Percentiles rank a stretch among this genome's conserved stretches.
phyloP scores from a whole-genome alignment of 2,888 invertebrate species.

The Ganaspis brasiliensis region DNA sequence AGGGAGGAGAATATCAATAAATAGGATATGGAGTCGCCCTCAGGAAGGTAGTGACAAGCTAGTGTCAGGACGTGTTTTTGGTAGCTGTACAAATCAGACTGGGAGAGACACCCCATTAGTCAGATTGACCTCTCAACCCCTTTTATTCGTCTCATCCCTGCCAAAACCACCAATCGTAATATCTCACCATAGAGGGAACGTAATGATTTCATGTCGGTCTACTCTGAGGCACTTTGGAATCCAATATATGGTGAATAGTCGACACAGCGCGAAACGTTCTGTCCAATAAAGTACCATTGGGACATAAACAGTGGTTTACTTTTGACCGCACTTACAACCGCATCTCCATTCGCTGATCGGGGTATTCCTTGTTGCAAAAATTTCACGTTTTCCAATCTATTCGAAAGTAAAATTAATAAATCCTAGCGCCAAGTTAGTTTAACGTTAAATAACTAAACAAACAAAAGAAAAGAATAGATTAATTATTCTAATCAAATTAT shows the following conservation, averaged over 20 bases:
- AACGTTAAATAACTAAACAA: no score
- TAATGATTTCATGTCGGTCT: conserved; percentile 32
- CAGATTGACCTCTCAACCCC: conserved; percentile 32
- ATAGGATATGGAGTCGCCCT: no score
- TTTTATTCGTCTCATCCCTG: conserved; percentile 40
- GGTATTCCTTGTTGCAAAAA: no score
- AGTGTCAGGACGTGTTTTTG: conserved; percentile 39
- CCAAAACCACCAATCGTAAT: conserved; percentile 35
- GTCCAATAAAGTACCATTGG: conserved; percentile 27
- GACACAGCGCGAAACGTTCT: background rate
- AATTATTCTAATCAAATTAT: no score
- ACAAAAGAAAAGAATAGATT: no score
- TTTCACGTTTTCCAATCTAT: no score
- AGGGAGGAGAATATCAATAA: background rate
- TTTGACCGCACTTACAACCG: conserved; percentile 37
- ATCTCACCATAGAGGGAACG: conserved; percentile 32
- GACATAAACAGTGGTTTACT: conserved; percentile 17
- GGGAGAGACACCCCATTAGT: conserved; percentile 29
- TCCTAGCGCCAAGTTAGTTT: no score
- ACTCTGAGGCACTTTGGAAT: conserved; percentile 28
- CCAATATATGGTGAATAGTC: conserved; percentile 24
- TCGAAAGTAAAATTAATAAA: no score
- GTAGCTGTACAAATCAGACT: conserved; percentile 27
- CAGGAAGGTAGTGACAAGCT: conserved; percentile 24
- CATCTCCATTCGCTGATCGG: background rate